Evolutionary conservation across 2,888 invertebrate species (phyloP), one percentile per base, ranked within the genome.

Genomic region (Sceliomorpha sp.): DNA sequence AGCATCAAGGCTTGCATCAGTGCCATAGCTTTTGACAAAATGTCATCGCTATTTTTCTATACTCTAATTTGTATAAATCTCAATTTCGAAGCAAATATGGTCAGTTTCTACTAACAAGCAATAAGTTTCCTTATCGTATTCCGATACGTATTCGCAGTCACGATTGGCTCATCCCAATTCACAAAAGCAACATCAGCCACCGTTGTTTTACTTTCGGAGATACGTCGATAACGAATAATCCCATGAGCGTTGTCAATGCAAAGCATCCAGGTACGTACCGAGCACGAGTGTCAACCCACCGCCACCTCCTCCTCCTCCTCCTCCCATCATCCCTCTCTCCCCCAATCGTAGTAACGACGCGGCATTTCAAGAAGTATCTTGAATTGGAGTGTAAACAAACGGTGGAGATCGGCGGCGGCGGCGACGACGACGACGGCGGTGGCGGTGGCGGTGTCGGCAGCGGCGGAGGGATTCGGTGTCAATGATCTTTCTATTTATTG

Each of bases 401-500:
- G 56, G 34, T 39, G 42, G 26, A 44, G 44, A 27, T 20, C 15
- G 45, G 7, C 37, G 40, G 24, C 13, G 13, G n/a, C n/a, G n/a
- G n/a, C n/a, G n/a, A n/a, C n/a, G n/a, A n/a, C n/a, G n/a, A n/a
- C n/a, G n/a, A n/a, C n/a, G n/a, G n/a, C n/a, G 15, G 31, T 27
- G 31, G 17, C 44, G 29, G 29, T 31, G 17, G 31, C 44, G 29
- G 29, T 31, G 24, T n/a, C 26, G 31, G 13, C n/a, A n/a, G n/a
- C n/a, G n/a, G n/a, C n/a, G n/a, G n/a, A 12, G n/a, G n/a, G n/a
- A n/a, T 32, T 59, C 55, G 73, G 78, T 80, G 80, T 81, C 81
- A 80, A 80, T 79, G 81, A 81, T 81, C 81, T 72, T 74, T 71
- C 74, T 75, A 80, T 79, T 81, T 81, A 81, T 81, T 79, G 78